phyloP scores from a whole-genome alignment of 2,797 vertebrate genomes.

The Myripristis murdjan region DNA sequence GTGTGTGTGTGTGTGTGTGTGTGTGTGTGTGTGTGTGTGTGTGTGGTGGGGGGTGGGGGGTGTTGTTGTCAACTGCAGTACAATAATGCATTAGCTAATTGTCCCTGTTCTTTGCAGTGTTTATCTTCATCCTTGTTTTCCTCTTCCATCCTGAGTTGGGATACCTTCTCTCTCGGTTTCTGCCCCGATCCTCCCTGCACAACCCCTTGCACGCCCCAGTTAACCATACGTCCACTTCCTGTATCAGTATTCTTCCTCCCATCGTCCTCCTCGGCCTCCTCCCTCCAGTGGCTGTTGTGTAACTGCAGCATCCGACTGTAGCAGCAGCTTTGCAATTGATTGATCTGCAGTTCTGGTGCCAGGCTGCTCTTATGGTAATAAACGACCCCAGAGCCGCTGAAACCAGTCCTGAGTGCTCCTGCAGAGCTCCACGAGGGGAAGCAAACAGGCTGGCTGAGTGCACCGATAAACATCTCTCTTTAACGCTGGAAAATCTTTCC shows the following conservation, averaged over 20 bases:
- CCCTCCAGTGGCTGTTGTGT: conserved; percentile 59
- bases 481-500: conserved; percentile 31
- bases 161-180: conserved; percentile 9
- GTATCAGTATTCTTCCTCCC: background rate
- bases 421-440: background rate
- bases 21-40: too few species aligned
- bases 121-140: conserved; percentile 16
- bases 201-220: background rate
- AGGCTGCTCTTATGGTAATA: conserved; percentile 71
- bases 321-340: conserved; percentile 30
- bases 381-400: conserved; percentile 61
- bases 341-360: conserved; percentile 79
- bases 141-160: background rate
- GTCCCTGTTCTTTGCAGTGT: conserved; percentile 39
- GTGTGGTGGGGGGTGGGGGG: background rate
- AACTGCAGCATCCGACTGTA: conserved; percentile 69
- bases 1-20: too few species aligned
- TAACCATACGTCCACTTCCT: too few species aligned
- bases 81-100: conserved; percentile 60
- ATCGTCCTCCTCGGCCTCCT: conserved; percentile 9
- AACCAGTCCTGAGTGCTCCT: conserved; percentile 59
- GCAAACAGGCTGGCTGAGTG: background rate
- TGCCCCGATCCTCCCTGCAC: background rate
- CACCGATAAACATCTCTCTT: conserved; percentile 25
- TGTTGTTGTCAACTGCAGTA: conserved; percentile 43